These are phyloP conservation scores for Chrysodeixis includens DNA, from an alignment of 2,888 invertebrate species.

Conservation along the genomic window DNA sequence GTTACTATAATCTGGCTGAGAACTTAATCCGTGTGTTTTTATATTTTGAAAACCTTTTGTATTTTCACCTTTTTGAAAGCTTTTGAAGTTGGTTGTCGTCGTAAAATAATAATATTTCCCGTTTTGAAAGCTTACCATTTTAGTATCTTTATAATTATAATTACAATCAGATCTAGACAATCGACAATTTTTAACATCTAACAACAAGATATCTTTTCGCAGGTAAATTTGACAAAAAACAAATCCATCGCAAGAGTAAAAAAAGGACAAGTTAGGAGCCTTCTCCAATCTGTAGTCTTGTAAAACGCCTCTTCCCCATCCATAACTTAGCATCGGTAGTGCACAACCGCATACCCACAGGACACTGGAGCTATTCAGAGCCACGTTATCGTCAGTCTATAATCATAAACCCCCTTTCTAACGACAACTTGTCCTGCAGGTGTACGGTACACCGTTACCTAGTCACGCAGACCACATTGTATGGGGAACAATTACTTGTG, in stretches of 20 bases:
- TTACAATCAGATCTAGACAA: no score
- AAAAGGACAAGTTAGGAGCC: no score
- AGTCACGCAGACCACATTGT: constrained; percentile 44
- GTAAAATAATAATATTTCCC: no score
- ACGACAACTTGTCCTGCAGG: constrained; percentile 16
- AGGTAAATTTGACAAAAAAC: no score
- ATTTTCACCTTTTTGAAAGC: neutral
- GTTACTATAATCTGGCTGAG: neutral
- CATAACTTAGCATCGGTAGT: neutral
- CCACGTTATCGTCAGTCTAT: constrained; percentile 7
- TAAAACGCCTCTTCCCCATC: neutral
- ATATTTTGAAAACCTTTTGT: neutral
- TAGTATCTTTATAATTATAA: no score
- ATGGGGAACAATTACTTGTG: constrained; percentile 42
- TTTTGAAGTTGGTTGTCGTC: no score
- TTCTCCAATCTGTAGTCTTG: no score
- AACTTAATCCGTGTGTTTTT: neutral
- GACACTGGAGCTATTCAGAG: constrained; percentile 6
- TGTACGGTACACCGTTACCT: constrained; percentile 24
- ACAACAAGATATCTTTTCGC: no score
- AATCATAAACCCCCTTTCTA: constrained; percentile 21
- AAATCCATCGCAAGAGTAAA: no score
- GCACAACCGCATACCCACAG: neutral
- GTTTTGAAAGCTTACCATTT: no score
- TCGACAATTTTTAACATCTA: no score